phyloP scores from a whole-genome alignment of 2,888 invertebrate genomes.

The Steinernema scapterisci region DNA sequence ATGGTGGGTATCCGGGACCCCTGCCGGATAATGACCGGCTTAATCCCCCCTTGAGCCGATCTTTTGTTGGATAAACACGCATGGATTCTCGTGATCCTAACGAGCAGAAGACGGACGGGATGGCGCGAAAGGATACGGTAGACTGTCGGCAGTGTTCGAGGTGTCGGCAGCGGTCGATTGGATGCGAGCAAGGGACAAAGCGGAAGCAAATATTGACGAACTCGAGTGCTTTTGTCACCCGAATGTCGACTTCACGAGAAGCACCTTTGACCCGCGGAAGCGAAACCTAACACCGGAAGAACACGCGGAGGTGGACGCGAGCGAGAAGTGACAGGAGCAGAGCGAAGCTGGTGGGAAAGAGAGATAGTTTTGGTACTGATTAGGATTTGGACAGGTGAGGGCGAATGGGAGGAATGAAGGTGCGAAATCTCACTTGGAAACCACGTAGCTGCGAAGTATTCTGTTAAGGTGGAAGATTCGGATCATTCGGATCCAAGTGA shows the following conservation, averaged over 20 bases:
- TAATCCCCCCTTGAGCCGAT: conserved; percentile 18
- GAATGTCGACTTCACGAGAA: neutral
- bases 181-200: neutral
- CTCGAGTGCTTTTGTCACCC: conserved; percentile 28
- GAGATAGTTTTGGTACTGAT: neutral
- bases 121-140: neutral
- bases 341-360: neutral
- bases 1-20: conserved; percentile 4
- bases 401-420: neutral
- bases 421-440: neutral
- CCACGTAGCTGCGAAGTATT: no score
- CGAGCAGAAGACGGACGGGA: neutral
- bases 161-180: conserved; percentile 18
- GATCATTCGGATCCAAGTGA: neutral
- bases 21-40: conserved; percentile 27
- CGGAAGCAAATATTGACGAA: conserved; percentile 23
- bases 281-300: conserved; percentile 28
- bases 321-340: neutral
- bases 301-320: neutral
- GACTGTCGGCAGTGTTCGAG: neutral
- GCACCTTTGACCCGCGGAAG: conserved; percentile 21
- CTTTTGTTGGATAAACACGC: conserved; percentile 22
- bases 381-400: neutral
- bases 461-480: no score
- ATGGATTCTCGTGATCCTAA: neutral